Conservation (phyloP, 2,113 vertebrate species). For the Oxyura jamaicensis region DNA sequence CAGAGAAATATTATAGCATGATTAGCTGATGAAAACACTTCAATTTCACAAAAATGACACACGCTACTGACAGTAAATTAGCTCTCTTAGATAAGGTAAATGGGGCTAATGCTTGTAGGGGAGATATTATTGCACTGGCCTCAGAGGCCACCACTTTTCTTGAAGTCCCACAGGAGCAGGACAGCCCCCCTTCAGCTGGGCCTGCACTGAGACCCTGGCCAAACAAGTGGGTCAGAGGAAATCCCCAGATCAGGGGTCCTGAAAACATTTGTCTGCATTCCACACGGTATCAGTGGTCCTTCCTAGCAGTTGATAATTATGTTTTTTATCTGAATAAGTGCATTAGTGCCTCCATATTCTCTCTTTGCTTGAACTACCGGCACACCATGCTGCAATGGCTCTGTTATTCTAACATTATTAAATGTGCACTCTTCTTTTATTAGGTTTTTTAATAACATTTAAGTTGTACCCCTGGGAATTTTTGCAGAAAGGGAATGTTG, state of each 20-base stretch:
- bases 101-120: neutral
- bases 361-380: slow-evolving; percentile 64
- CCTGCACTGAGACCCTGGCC: neutral
- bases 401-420: slow-evolving; percentile 82
- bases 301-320: slow-evolving; percentile 69
- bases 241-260: neutral
- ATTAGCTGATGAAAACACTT: neutral
- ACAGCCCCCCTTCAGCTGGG: accelerated
- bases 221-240: neutral
- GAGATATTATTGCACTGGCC: neutral
- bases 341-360: slow-evolving; percentile 59
- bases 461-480: slow-evolving; percentile 80
- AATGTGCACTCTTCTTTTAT: slow-evolving; percentile 84
- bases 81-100: neutral
- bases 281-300: slow-evolving; percentile 35
- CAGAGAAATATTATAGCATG: neutral
- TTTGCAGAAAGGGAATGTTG: slow-evolving; percentile 79
- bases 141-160: neutral
- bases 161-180: neutral
- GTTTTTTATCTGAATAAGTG: slow-evolving; percentile 49
- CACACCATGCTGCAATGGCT: slow-evolving; percentile 58
- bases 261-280: slow-evolving; percentile 1
- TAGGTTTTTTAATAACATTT: slow-evolving; percentile 85
- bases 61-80: neutral
- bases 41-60: neutral